Percentiles rank a stretch among this genome's conserved stretches.
phyloP scores from a whole-genome alignment of 2,113 vertebrate species.

The Poecile atricapillus region DNA sequence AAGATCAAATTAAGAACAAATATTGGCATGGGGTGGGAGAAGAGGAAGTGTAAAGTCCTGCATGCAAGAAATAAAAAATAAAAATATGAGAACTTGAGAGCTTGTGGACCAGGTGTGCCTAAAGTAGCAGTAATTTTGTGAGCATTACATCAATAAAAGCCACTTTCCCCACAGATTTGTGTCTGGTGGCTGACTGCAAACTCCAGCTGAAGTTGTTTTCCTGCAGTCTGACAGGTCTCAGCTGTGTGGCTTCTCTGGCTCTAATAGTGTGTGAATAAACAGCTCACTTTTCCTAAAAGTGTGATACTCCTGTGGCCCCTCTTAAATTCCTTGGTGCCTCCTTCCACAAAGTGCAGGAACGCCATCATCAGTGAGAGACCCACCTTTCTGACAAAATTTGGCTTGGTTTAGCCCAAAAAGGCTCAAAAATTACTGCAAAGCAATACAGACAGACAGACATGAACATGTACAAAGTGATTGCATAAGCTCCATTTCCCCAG shows the following conservation, averaged over 20 bases:
- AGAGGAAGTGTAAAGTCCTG: neutral
- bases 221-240: constrained; percentile 19
- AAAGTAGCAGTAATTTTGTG: neutral
- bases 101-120: neutral
- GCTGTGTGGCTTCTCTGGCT: neutral
- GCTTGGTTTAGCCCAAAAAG: neutral
- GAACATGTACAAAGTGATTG: neutral
- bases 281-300: neutral
- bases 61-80: neutral
- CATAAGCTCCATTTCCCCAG: constrained; percentile 50
- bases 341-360: neutral
- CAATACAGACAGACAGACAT: neutral
- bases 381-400: neutral
- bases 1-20: neutral
- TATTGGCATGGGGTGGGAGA: neutral
- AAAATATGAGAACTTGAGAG: neutral
- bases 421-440: neutral
- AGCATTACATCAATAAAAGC: neutral
- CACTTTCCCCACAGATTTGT: neutral
- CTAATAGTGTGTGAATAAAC: neutral
- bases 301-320: neutral
- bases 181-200: neutral
- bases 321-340: neutral
- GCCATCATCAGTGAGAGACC: neutral
- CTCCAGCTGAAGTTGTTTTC: constrained; percentile 32